A percentile compares a stretch with the other conserved stretches of the same genome.
Conservation (phyloP, 2,797 vertebrate species). For the Eidolon dupreanum region DNA sequence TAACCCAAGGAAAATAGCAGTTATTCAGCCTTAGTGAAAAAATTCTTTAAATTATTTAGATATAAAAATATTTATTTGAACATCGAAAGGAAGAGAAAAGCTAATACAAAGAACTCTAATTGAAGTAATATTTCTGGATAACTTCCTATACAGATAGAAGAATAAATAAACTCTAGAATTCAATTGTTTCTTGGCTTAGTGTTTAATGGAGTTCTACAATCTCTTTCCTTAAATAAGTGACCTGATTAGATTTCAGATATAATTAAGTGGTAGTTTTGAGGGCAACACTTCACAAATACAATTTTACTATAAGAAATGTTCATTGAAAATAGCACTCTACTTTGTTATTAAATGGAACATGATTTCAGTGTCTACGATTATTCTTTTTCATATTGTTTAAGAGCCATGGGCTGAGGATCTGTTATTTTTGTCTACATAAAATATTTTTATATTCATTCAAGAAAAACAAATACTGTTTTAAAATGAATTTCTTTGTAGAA, state of each 20-base stretch:
- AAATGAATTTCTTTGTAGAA: conserved; percentile 29
- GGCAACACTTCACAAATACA: conserved; percentile 63
- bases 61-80: conserved; percentile 75
- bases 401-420: not conserved
- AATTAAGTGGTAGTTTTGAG: conserved; percentile 71
- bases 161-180: conserved; percentile 72
- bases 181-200: conserved; percentile 53
- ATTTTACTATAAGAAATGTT: conserved; percentile 54
- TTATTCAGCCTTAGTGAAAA: conserved; percentile 3
- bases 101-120: conserved; percentile 73
- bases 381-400: conserved; percentile 48
- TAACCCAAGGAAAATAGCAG: conserved; percentile 33
- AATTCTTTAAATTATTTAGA: conserved; percentile 63
- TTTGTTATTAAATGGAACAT: conserved; percentile 56
- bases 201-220: conserved; percentile 67
- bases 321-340: conserved; percentile 62
- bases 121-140: conserved; percentile 76
- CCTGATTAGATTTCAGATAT: conserved; percentile 67
- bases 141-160: conserved; percentile 61
- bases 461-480: not conserved
- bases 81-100: conserved; percentile 52
- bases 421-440: conserved; percentile 37
- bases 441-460: conserved; percentile 30
- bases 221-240: conserved; percentile 73
- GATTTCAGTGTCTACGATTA: conserved; percentile 37